A percentile compares a stretch with the other conserved stretches of the same genome.
Evolutionary conservation across 1,140 invertebrate genomes (phyloP).

Genomic region (Bombus huntii): DNA sequence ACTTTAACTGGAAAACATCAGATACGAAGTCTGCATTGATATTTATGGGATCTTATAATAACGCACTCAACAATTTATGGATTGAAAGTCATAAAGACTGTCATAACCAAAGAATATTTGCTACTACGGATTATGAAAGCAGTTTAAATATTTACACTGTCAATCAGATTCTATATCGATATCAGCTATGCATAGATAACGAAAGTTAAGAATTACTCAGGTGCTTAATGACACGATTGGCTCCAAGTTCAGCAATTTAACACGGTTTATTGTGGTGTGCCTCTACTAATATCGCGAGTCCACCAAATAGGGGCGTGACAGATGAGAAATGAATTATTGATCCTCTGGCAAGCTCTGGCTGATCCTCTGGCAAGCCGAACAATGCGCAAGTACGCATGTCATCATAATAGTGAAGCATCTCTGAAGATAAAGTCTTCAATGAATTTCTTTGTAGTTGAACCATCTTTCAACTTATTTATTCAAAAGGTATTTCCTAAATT

Average conservation of each 20-base stretch:
- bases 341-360: constrained; percentile 22
- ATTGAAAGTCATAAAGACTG: not conserved
- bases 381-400: constrained; percentile 42
- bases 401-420: not conserved
- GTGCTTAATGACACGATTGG: not conserved
- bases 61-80: not conserved
- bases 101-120: not conserved
- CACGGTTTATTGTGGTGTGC: not conserved
- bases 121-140: not conserved
- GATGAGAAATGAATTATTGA: constrained; percentile 74
- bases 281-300: constrained; percentile 13
- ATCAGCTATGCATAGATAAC: not conserved
- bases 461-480: not conserved
- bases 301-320: constrained; percentile 64
- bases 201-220: not conserved
- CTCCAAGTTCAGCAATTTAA: not conserved
- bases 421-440: not conserved
- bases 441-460: not conserved
- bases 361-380: constrained; percentile 42
- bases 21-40: no score
- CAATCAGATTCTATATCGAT: not conserved
- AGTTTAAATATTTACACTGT: not conserved
- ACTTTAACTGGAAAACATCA: not conserved
- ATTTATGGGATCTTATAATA: not conserved
- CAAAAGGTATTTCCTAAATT: not conserved